Conservation (phyloP, 2,113 vertebrate genomes). For the Clarias batrachus region DNA sequence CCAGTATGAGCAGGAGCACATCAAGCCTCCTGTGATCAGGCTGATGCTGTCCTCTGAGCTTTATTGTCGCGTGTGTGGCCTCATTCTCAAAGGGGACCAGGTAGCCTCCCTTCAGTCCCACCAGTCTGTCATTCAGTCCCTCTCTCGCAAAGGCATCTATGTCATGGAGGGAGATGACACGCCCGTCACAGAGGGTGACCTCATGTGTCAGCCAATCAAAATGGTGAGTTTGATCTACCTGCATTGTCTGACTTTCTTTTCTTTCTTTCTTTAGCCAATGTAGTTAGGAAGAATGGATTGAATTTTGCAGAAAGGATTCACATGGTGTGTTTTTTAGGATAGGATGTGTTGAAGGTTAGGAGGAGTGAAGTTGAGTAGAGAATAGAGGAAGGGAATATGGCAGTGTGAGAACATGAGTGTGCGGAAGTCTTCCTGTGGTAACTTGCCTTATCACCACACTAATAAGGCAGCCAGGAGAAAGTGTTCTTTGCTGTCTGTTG, state of each 20-base stretch:
- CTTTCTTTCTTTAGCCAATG: neutral
- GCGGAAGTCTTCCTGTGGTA: constrained; percentile 49
- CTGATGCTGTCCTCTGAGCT: constrained; percentile 92
- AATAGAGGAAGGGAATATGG: neutral
- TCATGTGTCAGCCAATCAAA: constrained; percentile 87
- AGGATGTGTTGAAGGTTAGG: neutral
- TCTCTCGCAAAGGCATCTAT: constrained; percentile 93
- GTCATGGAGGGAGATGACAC: constrained; percentile 93
- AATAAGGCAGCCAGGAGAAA: constrained; percentile 29
- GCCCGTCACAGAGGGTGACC: constrained; percentile 85
- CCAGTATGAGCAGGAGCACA: constrained; percentile 97
- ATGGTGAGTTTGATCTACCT: constrained; percentile 79
- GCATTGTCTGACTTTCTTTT: neutral
- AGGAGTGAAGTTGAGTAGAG: neutral
- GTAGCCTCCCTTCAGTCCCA: constrained; percentile 88
- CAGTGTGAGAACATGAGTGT: neutral
- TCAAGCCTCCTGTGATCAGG: constrained; percentile 90
- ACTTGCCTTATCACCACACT: constrained; percentile 48
- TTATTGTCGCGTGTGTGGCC: constrained; percentile 91
- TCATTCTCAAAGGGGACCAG: constrained; percentile 94
- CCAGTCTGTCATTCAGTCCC: constrained; percentile 88
- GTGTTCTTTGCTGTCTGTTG: neutral
- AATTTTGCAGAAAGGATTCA: neutral
- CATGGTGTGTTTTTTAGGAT: neutral
- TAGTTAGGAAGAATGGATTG: neutral